phyloP scores from a whole-genome alignment of 2,113 vertebrate species.

The Dromiciops gliroides region DNA sequence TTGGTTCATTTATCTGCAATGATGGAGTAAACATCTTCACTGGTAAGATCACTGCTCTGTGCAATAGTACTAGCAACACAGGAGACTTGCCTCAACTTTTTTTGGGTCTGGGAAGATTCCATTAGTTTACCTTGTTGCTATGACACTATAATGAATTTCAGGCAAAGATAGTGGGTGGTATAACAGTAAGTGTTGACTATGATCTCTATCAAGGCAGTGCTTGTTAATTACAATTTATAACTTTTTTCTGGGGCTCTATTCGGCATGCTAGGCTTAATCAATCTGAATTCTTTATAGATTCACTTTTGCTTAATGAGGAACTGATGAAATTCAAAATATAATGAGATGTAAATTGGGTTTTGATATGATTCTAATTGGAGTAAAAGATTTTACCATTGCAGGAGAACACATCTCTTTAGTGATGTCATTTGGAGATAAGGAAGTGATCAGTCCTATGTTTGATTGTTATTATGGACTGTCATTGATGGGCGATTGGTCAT shows the following conservation, averaged over 20 bases:
- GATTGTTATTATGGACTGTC: not conserved
- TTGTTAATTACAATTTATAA: not conserved
- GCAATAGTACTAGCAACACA: not conserved
- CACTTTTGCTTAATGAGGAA: not conserved
- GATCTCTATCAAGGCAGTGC: not conserved
- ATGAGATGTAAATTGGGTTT: not conserved
- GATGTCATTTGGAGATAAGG: not conserved
- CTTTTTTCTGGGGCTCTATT: not conserved
- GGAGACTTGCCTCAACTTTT: not conserved
- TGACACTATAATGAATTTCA: not conserved
- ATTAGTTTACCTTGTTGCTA: not conserved
- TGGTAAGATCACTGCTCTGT: not conserved
- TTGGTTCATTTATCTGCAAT: not conserved
- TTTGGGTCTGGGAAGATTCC: not conserved
- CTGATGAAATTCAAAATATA: slow-evolving; percentile 1
- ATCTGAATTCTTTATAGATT: not conserved
- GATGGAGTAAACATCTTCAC: not conserved
- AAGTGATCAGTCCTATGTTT: not conserved
- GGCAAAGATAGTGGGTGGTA: not conserved
- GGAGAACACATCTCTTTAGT: not conserved
- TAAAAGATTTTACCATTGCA: not conserved
- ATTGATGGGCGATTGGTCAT: not conserved
- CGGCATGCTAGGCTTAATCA: not conserved
- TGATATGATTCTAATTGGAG: not conserved
- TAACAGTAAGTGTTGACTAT: not conserved